These are phyloP conservation scores for Latrodectus elegans DNA, from an alignment of 2,888 invertebrate genomes.

Conservation along the genomic window DNA sequence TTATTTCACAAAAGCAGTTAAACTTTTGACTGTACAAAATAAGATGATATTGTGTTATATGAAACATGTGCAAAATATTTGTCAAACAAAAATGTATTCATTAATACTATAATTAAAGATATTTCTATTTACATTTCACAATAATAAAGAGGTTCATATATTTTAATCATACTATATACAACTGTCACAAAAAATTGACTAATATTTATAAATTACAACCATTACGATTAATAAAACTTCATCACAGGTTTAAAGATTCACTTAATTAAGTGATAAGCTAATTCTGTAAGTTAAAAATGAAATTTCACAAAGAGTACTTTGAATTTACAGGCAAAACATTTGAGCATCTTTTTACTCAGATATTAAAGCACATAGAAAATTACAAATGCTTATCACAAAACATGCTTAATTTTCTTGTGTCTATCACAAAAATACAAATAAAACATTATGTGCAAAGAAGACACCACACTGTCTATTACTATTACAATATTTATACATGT, in stretches of 20 bases:
- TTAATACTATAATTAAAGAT: conserved; percentile 19
- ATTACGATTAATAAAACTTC: background rate
- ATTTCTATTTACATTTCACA: conserved; percentile 9
- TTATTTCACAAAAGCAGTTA: conserved; percentile 58
- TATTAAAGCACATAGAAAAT: conserved; percentile 22
- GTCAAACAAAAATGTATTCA: conserved; percentile 1
- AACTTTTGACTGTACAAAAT: conserved; percentile 68
- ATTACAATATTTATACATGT: too few species aligned
- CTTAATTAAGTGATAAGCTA: background rate
- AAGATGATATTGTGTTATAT: conserved; percentile 47
- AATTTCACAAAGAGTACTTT: conserved; percentile 42
- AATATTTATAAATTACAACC: conserved; percentile 6
- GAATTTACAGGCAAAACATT: conserved; percentile 54
- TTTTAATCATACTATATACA: conserved; percentile 58
- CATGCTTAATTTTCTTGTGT: conserved; percentile 1
- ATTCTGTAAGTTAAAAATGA: conserved; percentile 10
- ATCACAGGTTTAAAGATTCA: conserved; percentile 21
- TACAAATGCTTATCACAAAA: conserved; percentile 23
- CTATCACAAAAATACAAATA: background rate
- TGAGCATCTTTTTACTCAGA: conserved; percentile 29
- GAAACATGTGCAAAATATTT: conserved; percentile 50
- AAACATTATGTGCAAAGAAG: background rate
- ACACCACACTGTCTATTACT: background rate
- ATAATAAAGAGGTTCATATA: background rate
- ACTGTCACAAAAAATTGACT: conserved; percentile 18